A percentile compares a stretch with the other conserved stretches of the same genome.
Conservation (phyloP, 2,797 vertebrate genomes). For the Dicrostonyx torquatus region DNA sequence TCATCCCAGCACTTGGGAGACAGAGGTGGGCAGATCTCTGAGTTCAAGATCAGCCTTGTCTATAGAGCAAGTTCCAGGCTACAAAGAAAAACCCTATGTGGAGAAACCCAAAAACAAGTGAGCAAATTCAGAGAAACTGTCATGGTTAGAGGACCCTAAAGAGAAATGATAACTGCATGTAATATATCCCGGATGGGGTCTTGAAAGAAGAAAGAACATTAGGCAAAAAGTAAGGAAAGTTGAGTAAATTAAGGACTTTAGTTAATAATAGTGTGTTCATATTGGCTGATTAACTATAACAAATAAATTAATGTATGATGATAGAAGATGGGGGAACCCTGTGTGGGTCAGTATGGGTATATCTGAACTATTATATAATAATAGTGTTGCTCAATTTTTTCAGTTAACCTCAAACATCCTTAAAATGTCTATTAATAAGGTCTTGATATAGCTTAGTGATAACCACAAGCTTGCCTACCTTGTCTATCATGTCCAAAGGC, state of each 20-base stretch:
- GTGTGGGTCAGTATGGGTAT: neutral
- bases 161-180: neutral
- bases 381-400: neutral
- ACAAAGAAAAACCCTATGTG: neutral
- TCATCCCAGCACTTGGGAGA: neutral
- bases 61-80: neutral
- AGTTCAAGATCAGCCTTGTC: neutral
- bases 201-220: neutral
- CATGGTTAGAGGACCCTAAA: neutral
- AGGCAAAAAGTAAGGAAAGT: neutral
- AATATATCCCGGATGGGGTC: neutral
- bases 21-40: neutral
- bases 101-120: neutral
- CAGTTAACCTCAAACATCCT: conserved; percentile 17
- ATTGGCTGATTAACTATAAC: neutral
- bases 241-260: neutral
- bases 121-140: neutral
- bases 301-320: neutral
- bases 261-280: neutral
- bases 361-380: neutral
- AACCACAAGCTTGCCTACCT: neutral
- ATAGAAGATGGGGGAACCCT: neutral
- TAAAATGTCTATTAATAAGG: neutral
- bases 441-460: neutral
- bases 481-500: neutral